Evolutionary conservation across 2,113 vertebrate genomes (phyloP).

Genomic region (Perca flavescens): DNA sequence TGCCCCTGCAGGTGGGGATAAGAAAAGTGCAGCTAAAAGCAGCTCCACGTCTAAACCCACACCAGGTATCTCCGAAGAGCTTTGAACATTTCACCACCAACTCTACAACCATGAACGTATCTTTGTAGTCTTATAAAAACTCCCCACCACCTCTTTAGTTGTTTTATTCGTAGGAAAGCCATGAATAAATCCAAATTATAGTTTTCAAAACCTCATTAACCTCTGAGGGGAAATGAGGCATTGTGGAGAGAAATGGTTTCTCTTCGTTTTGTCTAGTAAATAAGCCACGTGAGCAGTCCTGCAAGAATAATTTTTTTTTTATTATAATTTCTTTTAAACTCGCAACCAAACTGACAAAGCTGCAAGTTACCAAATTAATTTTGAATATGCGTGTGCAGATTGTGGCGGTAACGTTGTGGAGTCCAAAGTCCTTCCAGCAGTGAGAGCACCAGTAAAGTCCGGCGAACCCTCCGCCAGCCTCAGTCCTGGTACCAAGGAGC

Average conservation of each 20-base stretch:
- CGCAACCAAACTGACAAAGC: background rate
- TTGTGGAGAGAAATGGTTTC: background rate
- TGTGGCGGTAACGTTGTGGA: constrained; percentile 56
- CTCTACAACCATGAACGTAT: background rate
- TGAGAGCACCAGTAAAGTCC: constrained; percentile 73
- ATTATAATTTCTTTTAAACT: background rate
- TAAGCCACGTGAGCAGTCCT: background rate
- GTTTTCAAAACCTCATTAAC: background rate
- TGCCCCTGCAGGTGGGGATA: constrained; percentile 12
- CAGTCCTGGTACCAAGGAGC: constrained; percentile 27
- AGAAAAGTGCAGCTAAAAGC: constrained; percentile 37
- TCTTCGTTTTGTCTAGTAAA: background rate
- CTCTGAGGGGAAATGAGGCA: background rate
- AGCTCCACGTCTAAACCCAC: constrained; percentile 60
- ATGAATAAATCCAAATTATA: background rate
- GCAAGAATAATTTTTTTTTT: background rate
- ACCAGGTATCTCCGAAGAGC: constrained; percentile 53
- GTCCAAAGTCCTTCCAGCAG: constrained; percentile 75
- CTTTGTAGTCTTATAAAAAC: background rate
- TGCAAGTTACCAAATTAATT: background rate
- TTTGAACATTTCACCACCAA: background rate
- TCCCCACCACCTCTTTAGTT: background rate
- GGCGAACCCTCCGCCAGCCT: constrained; percentile 64
- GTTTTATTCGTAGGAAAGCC: background rate
- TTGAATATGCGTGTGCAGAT: constrained; percentile 66